phyloP scores from a whole-genome alignment of 2,888 invertebrate species.

The Phaedon cochleariae region DNA sequence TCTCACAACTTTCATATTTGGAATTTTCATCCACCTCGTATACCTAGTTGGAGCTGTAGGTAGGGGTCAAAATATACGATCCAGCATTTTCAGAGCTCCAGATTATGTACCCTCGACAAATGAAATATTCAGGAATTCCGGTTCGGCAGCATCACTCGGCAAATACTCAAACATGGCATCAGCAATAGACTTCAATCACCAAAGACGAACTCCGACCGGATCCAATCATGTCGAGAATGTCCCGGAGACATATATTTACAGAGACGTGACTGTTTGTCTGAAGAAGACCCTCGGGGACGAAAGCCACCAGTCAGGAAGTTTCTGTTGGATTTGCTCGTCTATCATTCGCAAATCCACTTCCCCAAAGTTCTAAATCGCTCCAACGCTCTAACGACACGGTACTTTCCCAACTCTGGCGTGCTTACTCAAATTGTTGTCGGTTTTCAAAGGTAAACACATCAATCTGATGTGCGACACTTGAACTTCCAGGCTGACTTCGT shows the following conservation, averaged over 20 bases:
- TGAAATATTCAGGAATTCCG: no score
- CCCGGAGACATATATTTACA: conserved; percentile 10
- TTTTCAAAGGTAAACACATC: no score
- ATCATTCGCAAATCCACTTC: neutral
- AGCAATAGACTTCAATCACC: neutral
- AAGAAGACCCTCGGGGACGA: conserved; percentile 2
- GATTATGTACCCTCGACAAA: no score
- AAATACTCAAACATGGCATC: neutral
- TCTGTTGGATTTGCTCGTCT: neutral
- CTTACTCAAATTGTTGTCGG: no score
- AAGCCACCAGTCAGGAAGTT: neutral
- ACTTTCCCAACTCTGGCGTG: no score
- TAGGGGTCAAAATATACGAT: no score
- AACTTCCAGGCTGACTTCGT: no score
- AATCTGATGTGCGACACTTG: no score
- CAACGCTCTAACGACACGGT: neutral
- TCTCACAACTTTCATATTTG: no score
- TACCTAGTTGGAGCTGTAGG: no score
- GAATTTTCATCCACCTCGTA: no score
- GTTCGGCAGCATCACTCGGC: neutral
- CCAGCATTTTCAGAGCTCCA: no score
- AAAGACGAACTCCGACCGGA: neutral
- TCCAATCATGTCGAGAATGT: neutral
- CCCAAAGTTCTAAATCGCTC: neutral
- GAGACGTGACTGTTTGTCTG: neutral